A percentile compares a stretch with the other conserved stretches of the same genome.
Evolutionary conservation across 2,113 vertebrate genomes (phyloP).

Genomic region (Lampris incognitus): DNA sequence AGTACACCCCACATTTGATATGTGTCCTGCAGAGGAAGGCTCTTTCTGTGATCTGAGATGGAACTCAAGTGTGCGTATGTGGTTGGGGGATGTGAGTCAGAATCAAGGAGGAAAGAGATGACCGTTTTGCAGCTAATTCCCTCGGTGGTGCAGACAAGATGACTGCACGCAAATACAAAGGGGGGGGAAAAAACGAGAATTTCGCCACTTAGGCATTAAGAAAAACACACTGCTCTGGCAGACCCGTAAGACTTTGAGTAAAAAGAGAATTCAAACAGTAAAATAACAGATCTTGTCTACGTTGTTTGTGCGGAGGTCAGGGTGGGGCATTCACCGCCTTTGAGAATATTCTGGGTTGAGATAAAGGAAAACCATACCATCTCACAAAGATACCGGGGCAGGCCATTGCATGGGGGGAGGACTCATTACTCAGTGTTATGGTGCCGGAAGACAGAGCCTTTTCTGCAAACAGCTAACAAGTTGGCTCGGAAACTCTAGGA

Average conservation of each 20-base stretch:
- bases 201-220: conserved; percentile 26
- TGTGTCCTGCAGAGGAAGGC: conserved; percentile 73
- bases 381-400: conserved; percentile 39
- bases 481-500: conserved; percentile 66
- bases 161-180: conserved; percentile 31
- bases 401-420: conserved; percentile 28
- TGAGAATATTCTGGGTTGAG: conserved; percentile 31
- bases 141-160: conserved; percentile 52
- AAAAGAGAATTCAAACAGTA: neutral
- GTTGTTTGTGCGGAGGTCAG: conserved; percentile 3
- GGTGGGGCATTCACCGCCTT: conserved; percentile 29
- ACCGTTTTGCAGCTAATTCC: neutral
- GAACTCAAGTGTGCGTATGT: conserved; percentile 73
- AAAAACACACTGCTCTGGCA: conserved; percentile 9
- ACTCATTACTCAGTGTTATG: conserved; percentile 13
- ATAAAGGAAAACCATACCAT: conserved; percentile 19
- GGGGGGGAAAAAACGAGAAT: conserved; percentile 16
- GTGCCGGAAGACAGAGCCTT: conserved; percentile 52
- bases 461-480: conserved; percentile 38
- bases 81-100: conserved; percentile 63
- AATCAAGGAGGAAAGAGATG: conserved; percentile 60
- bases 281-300: neutral
- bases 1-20: conserved; percentile 76
- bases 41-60: conserved; percentile 72
- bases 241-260: conserved; percentile 9